Evolutionary conservation across 2,888 invertebrate species (phyloP), one percentile per base, ranked within the genome.

Genomic region (Acleris cristana): DNA sequence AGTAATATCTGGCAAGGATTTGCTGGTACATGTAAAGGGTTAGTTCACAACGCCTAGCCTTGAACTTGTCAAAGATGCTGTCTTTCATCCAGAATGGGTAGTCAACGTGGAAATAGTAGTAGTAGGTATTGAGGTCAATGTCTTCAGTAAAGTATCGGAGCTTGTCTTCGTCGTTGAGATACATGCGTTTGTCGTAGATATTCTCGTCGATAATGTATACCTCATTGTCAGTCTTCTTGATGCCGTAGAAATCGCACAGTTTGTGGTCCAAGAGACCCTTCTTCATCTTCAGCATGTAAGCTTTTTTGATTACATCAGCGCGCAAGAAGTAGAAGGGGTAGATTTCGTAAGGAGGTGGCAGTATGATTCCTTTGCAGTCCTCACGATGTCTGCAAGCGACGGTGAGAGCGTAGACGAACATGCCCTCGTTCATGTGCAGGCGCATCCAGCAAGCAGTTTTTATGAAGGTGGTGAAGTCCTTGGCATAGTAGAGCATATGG

Each of bases 241-340:
- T 91, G 53, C 93, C 94, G 69, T 90, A 90, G 74, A 92, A 88
- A 72, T 94, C 92, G 69, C 90, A 89, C 59, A 94, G 87, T 77
- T 94, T 94, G 64, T 79, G 72, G 69, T 92, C 92, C 16, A 90
- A 74, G 19, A 92, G 81, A 21, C 90, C 92, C 69, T 76, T 89
- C 78, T 87, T 93, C 91, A 91, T 91, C 74, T 94, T 94, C 65
- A 93, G 81, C 71, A 92, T 69, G 76, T 94, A 93, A 6, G 93
- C 90, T 64, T 91, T 93, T 70, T 94, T 91, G 74, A 96, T 92
- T n/a, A 95, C 94, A 76, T 95, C 95, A 23, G 93, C 90, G 76
- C 95, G 95, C 71, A 95, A 95, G 85, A 94, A 96, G 81, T 93
- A 94, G 88, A 95, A 94, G 0, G 96, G 96, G 72, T 94, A 91